Evolutionary conservation across 2,888 invertebrate genomes (phyloP).

Genomic region (Oeneis ivallda): DNA sequence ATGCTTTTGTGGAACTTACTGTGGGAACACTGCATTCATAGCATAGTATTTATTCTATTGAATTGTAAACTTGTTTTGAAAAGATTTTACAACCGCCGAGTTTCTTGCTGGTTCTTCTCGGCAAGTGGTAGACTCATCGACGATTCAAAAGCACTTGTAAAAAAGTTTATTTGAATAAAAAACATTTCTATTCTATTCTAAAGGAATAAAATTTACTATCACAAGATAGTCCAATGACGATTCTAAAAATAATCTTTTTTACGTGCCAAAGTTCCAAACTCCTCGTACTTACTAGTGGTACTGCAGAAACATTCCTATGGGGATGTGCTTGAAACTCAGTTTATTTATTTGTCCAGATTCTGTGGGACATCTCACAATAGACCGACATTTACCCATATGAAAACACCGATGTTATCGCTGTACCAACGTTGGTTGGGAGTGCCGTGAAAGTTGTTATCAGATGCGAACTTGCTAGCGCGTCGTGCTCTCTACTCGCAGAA

Average conservation of each 20-base stretch:
- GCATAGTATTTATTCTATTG: too few relatives aligned
- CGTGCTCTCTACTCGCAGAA: constrained; percentile 51
- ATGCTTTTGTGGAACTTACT: too few relatives aligned
- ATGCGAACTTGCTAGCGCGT: constrained; percentile 56
- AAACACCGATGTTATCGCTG: constrained; percentile 57
- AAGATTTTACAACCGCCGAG: too few relatives aligned
- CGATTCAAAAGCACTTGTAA: too few relatives aligned
- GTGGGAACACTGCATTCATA: too few relatives aligned
- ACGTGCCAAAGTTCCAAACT: constrained; percentile 62
- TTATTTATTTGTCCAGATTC: constrained; percentile 57
- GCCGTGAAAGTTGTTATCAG: constrained; percentile 67
- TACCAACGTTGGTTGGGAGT: constrained; percentile 52
- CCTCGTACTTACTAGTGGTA: neutral
- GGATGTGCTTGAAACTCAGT: constrained; percentile 43
- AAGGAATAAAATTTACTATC: neutral
- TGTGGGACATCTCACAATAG: constrained; percentile 49
- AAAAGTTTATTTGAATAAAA: too few relatives aligned
- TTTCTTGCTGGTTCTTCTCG: too few relatives aligned
- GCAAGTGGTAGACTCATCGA: too few relatives aligned
- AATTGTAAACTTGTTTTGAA: too few relatives aligned
- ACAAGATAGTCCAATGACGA: neutral
- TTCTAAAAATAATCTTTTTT: neutral
- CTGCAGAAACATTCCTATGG: neutral
- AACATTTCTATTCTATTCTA: too few relatives aligned
- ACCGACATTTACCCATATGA: constrained; percentile 46